Percentiles rank a stretch among this genome's conserved stretches.
Evolutionary conservation across 1,140 invertebrate species (phyloP).

Genomic region (Drosophila pallidifrons): DNA sequence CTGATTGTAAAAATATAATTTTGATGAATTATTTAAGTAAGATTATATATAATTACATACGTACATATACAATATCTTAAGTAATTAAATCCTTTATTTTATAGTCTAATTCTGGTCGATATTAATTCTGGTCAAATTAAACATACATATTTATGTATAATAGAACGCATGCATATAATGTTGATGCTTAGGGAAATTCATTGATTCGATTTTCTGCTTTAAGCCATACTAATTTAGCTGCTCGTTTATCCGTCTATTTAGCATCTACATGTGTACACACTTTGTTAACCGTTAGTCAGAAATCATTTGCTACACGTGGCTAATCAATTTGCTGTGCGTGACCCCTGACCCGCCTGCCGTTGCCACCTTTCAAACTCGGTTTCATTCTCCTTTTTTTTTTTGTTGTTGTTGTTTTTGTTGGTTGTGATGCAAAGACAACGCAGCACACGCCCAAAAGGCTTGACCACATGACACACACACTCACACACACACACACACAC

Average conservation of each 20-base stretch:
- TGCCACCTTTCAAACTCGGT: not conserved
- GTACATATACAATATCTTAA: too few relatives aligned
- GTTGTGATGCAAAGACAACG: conserved; percentile 27
- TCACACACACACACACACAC: not conserved
- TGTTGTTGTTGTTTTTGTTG: conserved; percentile 1
- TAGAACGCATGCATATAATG: too few relatives aligned
- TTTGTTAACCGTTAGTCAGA: conserved; percentile 20
- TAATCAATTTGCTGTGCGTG: conserved; percentile 65
- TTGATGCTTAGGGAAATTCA: not conserved
- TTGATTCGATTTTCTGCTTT: not conserved
- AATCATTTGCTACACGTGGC: conserved; percentile 63
- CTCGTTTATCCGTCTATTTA: not conserved
- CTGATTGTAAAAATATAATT: too few relatives aligned
- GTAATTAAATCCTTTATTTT: too few relatives aligned
- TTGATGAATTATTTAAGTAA: too few relatives aligned
- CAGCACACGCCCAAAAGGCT: conserved; percentile 40
- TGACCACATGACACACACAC: conserved; percentile 50
- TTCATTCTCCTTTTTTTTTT: not conserved
- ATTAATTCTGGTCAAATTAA: too few relatives aligned
- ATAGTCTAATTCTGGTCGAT: too few relatives aligned
- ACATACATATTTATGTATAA: too few relatives aligned
- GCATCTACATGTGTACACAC: conserved; percentile 35
- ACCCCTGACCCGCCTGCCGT: conserved; percentile 2
- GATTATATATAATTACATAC: too few relatives aligned
- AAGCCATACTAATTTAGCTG: not conserved